A percentile compares a stretch with the other conserved stretches of the same genome.
Conservation (phyloP, 2,797 vertebrate species). For the Gallinago solitaria region DNA sequence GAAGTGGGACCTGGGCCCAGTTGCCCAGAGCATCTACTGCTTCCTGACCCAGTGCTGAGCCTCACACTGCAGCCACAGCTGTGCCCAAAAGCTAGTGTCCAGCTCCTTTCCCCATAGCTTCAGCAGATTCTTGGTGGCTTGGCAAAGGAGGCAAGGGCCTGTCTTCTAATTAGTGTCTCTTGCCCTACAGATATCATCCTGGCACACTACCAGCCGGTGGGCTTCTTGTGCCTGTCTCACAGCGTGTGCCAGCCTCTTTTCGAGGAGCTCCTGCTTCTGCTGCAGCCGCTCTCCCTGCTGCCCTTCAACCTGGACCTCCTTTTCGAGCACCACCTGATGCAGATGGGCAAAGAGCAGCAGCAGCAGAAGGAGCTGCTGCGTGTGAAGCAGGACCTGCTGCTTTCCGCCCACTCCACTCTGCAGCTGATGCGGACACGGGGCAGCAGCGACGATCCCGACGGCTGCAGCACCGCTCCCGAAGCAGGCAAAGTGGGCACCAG, state of each 20-base stretch:
- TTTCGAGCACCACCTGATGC: slow-evolving; percentile 90
- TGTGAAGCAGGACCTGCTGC: slow-evolving; percentile 84
- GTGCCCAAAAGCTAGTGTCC: neutral
- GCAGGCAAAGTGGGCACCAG: slow-evolving; percentile 8
- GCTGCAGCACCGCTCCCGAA: neutral
- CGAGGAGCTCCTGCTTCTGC: slow-evolving; percentile 91
- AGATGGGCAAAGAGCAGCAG: slow-evolving; percentile 88
- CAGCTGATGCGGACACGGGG: slow-evolving; percentile 89
- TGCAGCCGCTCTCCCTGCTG: slow-evolving; percentile 94
- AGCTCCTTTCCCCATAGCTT: neutral
- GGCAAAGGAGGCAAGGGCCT: neutral
- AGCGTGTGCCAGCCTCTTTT: slow-evolving; percentile 88
- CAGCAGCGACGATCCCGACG: slow-evolving; percentile 14
- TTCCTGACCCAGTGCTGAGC: neutral
- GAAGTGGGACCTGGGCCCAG: neutral
- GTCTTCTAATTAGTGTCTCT: neutral
- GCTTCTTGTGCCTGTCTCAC: slow-evolving; percentile 90
- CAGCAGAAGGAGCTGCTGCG: slow-evolving; percentile 91
- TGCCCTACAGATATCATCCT: slow-evolving; percentile 84
- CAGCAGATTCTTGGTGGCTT: neutral
- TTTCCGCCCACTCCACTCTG: slow-evolving; percentile 89
- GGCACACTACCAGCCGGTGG: slow-evolving; percentile 90
- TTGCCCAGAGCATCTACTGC: neutral
- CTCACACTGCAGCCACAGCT: neutral
- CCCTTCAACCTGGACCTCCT: slow-evolving; percentile 95